phyloP scores from a whole-genome alignment of 2,888 invertebrate genomes.

The Yponomeuta cagnagella region DNA sequence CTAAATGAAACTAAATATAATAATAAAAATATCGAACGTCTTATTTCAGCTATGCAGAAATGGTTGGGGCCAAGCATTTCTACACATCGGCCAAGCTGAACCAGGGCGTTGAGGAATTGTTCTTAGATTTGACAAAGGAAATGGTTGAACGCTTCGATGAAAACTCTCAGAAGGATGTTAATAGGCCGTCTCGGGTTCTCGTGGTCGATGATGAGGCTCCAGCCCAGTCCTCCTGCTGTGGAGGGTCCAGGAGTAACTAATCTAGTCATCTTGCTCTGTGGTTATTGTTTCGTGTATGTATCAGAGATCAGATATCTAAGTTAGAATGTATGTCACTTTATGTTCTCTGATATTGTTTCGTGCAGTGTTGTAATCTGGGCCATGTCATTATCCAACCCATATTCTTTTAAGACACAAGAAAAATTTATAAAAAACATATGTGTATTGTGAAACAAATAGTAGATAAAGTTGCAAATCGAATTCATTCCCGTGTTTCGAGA shows the following conservation, averaged over 20 bases:
- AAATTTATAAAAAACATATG: too few relatives aligned
- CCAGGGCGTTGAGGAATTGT: slow-evolving; percentile 93
- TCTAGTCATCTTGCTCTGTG: not conserved
- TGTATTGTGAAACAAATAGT: too few relatives aligned
- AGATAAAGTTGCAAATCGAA: too few relatives aligned
- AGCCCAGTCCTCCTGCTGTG: slow-evolving; percentile 52
- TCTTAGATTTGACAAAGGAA: slow-evolving; percentile 86
- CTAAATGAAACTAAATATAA: too few relatives aligned
- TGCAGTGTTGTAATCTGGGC: too few relatives aligned
- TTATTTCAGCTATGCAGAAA: slow-evolving; percentile 85
- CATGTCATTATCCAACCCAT: not conserved
- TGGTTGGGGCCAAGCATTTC: slow-evolving; percentile 94
- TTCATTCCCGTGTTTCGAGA: too few relatives aligned
- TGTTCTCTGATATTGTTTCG: too few relatives aligned
- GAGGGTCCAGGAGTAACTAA: slow-evolving; percentile 41
- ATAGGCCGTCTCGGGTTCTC: slow-evolving; percentile 48
- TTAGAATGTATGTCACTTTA: not conserved
- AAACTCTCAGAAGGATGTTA: slow-evolving; percentile 39
- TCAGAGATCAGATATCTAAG: not conserved
- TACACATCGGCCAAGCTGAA: slow-evolving; percentile 96
- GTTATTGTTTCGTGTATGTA: not conserved
- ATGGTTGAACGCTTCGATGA: slow-evolving; percentile 76
- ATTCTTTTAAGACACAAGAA: not conserved
- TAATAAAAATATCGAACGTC: slow-evolving; percentile 17
- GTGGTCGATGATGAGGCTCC: slow-evolving; percentile 64